phyloP scores from a whole-genome alignment of 2,797 vertebrate species.

The Hirundo rustica region DNA sequence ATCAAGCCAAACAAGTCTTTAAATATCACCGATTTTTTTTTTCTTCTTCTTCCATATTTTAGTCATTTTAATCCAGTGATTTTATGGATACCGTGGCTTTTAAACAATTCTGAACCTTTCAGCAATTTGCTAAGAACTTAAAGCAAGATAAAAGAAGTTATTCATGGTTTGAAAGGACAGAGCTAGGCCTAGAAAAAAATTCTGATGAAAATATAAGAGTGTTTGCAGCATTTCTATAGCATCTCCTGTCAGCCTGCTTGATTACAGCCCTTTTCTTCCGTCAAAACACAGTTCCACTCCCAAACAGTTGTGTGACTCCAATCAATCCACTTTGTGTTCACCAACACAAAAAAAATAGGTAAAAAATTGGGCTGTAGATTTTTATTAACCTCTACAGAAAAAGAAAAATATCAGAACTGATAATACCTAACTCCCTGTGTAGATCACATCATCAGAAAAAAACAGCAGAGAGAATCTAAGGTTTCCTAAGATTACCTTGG shows the following conservation, averaged over 20 bases:
- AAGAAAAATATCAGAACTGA: neutral
- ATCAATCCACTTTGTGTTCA: constrained; percentile 3
- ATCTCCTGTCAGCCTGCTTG: neutral
- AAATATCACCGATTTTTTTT: no score
- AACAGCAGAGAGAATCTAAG: neutral
- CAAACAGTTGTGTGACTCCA: neutral
- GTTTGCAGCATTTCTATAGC: neutral
- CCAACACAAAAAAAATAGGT: neutral
- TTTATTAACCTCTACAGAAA: neutral
- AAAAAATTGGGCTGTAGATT: neutral
- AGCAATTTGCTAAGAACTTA: neutral
- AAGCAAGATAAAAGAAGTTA: neutral
- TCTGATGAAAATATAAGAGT: neutral
- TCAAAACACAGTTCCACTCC: neutral
- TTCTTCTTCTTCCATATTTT: neutral
- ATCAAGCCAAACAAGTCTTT: neutral
- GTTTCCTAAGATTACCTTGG: neutral
- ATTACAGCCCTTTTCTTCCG: constrained; percentile 3
- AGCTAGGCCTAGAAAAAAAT: neutral
- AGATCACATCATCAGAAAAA: neutral
- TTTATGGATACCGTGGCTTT: neutral
- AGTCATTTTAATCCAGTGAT: neutral
- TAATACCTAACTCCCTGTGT: neutral
- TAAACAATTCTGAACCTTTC: neutral
- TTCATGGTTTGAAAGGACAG: neutral